Base-by-base conservation (phyloP, 92 coral and sea anemone genomes). In the Palythoa caribaeorum region DNA sequence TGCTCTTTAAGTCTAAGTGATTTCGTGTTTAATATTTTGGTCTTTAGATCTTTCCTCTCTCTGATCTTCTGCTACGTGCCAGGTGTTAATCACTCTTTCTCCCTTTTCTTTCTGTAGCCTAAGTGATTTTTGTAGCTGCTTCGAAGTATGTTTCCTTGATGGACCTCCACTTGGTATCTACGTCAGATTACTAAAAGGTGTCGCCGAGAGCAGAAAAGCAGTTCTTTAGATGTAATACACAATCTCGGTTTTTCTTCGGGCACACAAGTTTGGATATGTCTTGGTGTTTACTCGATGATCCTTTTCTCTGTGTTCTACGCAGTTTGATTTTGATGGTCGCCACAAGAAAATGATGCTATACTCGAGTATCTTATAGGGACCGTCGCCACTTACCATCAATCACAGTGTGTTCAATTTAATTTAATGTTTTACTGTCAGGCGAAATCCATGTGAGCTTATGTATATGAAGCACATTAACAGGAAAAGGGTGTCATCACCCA, bases 51-150 rank as follows among this genome's bases (percentile, higher is more conserved):
- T 75, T 17, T 20, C 17, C 4, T 40, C n/a, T 75, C 35, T 10
- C 14, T 75, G 35, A 44, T 47, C 21, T 75, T 47, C 35, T 37
- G 15, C 55, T 37, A 47, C 35, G 35, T 47, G 48, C 51, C 57
- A 9, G 19, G 60, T 38, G 79, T 38, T 75, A 75, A 5, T 57
- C 60, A 75, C 51, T 75, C 47, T 51, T 75, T 73, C n/a, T 57
- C 19, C 57, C 37, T 48, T 48, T 51, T 40, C 50, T 48, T 74
- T 47, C 53, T 15, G 13, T 13, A 74, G 19, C 47, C 37, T 51
- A 75, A 44, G 28, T 28, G 1, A 17, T 7, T 48, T 40, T 74
- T 19, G 47, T 74, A 14, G 78, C 55, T 44, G 57, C 54, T 74
- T 74, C 78, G 8, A 50, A 38, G 50, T 3, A 28, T 35, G 50